Conservation (phyloP, 2,113 vertebrate species). For the Onychostruthus taczanowskii region DNA sequence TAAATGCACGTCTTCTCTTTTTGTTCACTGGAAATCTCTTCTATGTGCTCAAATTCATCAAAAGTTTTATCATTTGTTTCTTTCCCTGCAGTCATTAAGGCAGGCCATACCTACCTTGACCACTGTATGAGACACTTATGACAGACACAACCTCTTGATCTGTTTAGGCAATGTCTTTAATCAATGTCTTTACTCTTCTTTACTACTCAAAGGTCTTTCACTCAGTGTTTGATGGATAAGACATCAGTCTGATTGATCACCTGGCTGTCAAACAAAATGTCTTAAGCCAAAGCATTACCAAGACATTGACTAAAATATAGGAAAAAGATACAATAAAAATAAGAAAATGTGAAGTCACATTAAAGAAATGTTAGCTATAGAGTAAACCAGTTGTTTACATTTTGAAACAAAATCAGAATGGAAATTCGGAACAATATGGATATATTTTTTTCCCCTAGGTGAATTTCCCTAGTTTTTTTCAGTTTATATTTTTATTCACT, state of each 20-base stretch:
- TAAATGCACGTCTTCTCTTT: not conserved
- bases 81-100: not conserved
- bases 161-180: not conserved
- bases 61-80: not conserved
- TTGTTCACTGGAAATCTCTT: not conserved
- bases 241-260: not conserved
- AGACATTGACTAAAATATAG: not conserved
- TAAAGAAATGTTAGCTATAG: not conserved
- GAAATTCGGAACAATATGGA: not conserved
- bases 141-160: not conserved
- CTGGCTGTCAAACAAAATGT: not conserved
- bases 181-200: not conserved
- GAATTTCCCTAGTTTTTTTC: not conserved
- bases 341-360: not conserved
- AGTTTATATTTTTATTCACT: not conserved
- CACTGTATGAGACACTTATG: not conserved
- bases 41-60: not conserved
- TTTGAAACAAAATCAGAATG: not conserved
- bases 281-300: not conserved
- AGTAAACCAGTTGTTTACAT: not conserved
- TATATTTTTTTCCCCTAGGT: not conserved
- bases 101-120: not conserved
- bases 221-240: not conserved
- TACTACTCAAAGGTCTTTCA: not conserved
- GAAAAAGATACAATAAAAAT: not conserved